phyloP scores from a whole-genome alignment of 2,888 invertebrate species.

The Chirona hameri region DNA sequence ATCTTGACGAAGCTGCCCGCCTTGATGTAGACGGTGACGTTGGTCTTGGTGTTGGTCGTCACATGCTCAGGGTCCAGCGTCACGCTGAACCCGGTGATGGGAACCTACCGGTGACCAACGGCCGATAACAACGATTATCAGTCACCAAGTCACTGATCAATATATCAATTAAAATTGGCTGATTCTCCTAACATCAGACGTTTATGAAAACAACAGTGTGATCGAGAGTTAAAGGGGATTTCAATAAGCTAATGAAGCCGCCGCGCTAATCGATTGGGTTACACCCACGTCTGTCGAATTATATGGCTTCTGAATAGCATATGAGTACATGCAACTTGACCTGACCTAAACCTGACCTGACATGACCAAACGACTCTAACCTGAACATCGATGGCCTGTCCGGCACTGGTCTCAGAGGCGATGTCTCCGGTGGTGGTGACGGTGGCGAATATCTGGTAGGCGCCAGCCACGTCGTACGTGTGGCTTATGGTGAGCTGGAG shows the following conservation, averaged over 20 bases:
- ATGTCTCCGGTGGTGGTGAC: neutral
- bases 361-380: neutral
- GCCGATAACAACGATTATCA: too few species aligned
- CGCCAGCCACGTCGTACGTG: conserved; percentile 2
- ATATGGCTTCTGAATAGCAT: too few species aligned
- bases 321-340: too few species aligned
- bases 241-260: too few species aligned
- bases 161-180: too few species aligned
- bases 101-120: neutral
- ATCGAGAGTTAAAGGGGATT: too few species aligned
- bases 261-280: too few species aligned
- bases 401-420: neutral
- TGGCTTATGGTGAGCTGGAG: conserved; percentile 9
- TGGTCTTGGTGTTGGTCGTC: conserved; percentile 26
- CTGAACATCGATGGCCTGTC: neutral
- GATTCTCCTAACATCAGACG: too few species aligned
- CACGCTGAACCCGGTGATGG: neutral
- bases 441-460: neutral
- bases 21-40: conserved; percentile 3
- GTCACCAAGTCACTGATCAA: too few species aligned
- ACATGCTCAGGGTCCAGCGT: conserved; percentile 27
- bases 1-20: conserved; percentile 13
- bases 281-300: too few species aligned
- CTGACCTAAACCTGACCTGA: too few species aligned
- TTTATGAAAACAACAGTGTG: too few species aligned